Evolutionary conservation across 2,113 vertebrate genomes (phyloP).

Genomic region (Prochilodus magdalenae): DNA sequence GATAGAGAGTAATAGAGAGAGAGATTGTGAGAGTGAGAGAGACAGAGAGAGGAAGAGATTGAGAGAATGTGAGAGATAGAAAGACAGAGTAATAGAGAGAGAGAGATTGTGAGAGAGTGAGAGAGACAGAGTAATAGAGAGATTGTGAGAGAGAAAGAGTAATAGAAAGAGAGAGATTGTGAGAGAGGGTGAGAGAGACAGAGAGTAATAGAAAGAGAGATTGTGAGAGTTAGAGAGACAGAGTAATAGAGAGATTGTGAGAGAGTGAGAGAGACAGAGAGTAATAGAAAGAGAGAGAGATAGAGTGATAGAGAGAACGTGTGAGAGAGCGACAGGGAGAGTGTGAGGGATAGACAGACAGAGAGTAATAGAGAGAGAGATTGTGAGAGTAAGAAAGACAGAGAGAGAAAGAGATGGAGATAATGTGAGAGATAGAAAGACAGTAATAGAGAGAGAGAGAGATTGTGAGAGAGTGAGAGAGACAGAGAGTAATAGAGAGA

Average conservation of each 20-base stretch:
- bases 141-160: too few relatives aligned
- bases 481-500: neutral
- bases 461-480: neutral
- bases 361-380: neutral
- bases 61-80: neutral
- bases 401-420: neutral
- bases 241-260: neutral
- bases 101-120: neutral
- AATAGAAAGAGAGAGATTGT: neutral
- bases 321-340: neutral
- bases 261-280: neutral
- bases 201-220: neutral
- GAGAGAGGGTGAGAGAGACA: conserved; percentile 12
- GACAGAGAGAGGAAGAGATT: neutral
- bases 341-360: neutral
- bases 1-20: too few relatives aligned
- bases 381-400: too few relatives aligned
- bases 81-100: neutral
- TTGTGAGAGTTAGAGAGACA: neutral
- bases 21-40: neutral
- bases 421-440: neutral
- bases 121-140: neutral
- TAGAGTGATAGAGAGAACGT: neutral
- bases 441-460: neutral
- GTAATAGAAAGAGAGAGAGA: neutral